Conservation (phyloP, 1,140 invertebrate species). For the Heliconius nattereri region DNA sequence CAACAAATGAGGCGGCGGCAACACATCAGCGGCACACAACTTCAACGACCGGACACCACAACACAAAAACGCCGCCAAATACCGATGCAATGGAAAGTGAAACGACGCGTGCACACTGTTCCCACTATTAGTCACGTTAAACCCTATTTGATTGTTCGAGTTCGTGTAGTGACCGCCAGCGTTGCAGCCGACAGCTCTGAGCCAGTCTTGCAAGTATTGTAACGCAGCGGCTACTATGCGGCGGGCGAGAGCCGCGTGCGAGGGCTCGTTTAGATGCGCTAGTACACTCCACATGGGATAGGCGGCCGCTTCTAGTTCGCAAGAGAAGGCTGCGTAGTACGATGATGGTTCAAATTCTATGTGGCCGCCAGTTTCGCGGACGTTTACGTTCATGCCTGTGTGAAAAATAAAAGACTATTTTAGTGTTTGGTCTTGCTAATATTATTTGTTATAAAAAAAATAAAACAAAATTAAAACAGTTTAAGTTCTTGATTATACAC, state of each 20-base stretch:
- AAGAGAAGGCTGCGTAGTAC: constrained; percentile 98
- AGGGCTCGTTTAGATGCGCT: constrained; percentile 89
- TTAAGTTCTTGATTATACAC: no score
- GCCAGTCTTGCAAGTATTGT: constrained; percentile 91
- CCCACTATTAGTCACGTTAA: no score
- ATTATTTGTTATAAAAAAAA: no score
- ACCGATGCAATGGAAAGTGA: constrained; percentile 97
- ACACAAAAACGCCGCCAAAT: constrained; percentile 95
- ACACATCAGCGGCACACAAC: constrained; percentile 87
- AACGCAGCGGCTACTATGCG: constrained; percentile 89
- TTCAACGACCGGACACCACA: constrained; percentile 93
- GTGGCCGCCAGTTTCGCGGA: constrained; percentile 92
- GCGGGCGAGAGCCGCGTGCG: constrained; percentile 87
- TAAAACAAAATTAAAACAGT: no score
- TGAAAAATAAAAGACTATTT: no score
- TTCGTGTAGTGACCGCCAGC: neutral
- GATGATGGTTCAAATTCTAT: constrained; percentile 98
- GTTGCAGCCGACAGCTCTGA: constrained; percentile 86
- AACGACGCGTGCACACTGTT: constrained; percentile 90
- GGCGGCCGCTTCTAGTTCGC: constrained; percentile 96
- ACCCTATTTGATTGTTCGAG: no score
- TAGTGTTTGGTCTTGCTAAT: no score
- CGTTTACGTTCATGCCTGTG: constrained; percentile 96
- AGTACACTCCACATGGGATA: constrained; percentile 98
- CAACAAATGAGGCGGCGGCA: constrained; percentile 90